Percentiles rank a stretch among this genome's conserved stretches.
Conservation (phyloP, 2,113 vertebrate species). For the Oreochromis niloticus region DNA sequence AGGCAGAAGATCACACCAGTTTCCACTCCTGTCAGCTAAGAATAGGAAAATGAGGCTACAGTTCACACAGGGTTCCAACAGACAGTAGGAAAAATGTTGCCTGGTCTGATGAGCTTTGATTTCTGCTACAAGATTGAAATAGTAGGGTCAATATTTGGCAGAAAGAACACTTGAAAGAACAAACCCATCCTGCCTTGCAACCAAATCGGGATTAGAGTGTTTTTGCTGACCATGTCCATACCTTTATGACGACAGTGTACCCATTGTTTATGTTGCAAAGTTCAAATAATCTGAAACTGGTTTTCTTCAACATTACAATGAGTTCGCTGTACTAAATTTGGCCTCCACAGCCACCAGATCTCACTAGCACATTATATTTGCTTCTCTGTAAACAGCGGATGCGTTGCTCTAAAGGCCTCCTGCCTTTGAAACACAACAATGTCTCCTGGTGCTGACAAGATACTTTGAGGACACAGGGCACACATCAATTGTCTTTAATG, state of each 20-base stretch:
- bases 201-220: background rate
- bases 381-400: background rate
- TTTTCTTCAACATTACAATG: background rate
- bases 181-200: background rate
- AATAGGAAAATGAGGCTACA: background rate
- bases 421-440: background rate
- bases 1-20: background rate
- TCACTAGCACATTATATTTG: background rate
- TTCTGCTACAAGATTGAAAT: background rate
- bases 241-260: background rate
- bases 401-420: background rate
- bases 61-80: background rate
- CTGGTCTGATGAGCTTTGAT: background rate
- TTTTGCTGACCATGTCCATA: background rate
- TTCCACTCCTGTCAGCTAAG: background rate
- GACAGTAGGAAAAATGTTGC: background rate
- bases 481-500: conserved; percentile 33
- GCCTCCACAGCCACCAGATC: background rate
- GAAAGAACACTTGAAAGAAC: background rate
- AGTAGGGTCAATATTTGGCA: background rate
- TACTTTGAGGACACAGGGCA: conserved; percentile 30
- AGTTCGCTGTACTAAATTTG: background rate
- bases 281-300: background rate
- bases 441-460: background rate
- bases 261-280: background rate